Percentiles rank a stretch among this genome's conserved stretches.
Evolutionary conservation across 1,140 invertebrate genomes (phyloP).

Genomic region (Calosoma granatense): DNA sequence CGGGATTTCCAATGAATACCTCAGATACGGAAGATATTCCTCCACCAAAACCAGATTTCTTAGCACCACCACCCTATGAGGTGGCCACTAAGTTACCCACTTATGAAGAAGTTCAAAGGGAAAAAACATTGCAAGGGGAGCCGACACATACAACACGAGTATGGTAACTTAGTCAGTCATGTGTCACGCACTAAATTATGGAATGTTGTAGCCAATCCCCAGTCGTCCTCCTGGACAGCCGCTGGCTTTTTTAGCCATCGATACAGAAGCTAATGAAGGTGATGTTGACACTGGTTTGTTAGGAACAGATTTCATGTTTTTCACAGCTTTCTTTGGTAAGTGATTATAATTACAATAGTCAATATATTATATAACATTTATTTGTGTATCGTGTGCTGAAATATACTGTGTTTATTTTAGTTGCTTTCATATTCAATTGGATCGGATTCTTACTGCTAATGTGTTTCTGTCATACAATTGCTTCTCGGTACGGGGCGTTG

Average conservation of each 20-base stretch:
- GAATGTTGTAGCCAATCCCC: slow-evolving; percentile 34
- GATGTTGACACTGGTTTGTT: slow-evolving; percentile 65
- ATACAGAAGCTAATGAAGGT: slow-evolving; percentile 55
- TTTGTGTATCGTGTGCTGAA: slow-evolving; percentile 22
- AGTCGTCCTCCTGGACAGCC: slow-evolving; percentile 44
- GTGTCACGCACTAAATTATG: background rate
- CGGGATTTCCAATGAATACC: background rate
- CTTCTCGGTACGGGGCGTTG: slow-evolving; percentile 82
- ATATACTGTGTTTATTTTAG: slow-evolving; percentile 41
- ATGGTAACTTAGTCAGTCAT: slow-evolving; percentile 1
- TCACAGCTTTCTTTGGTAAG: slow-evolving; percentile 74
- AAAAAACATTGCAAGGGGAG: slow-evolving; percentile 70
- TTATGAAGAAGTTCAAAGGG: slow-evolving; percentile 82
- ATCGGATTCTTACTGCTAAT: slow-evolving; percentile 84
- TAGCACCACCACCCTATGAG: slow-evolving; percentile 77
- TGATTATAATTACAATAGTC: slow-evolving; percentile 9
- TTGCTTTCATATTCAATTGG: slow-evolving; percentile 89
- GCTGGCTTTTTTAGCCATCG: slow-evolving; percentile 60
- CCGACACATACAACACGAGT: slow-evolving; percentile 35
- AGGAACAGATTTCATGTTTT: slow-evolving; percentile 81
- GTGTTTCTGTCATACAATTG: slow-evolving; percentile 90
- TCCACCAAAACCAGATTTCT: slow-evolving; percentile 69
- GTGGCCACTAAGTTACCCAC: slow-evolving; percentile 68
- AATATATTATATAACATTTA: slow-evolving; percentile 1
- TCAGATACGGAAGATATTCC: slow-evolving; percentile 46